Conservation (phyloP, 37 sponge, comb jelly and placozoan species). For the Bolinopsis microptera region DNA sequence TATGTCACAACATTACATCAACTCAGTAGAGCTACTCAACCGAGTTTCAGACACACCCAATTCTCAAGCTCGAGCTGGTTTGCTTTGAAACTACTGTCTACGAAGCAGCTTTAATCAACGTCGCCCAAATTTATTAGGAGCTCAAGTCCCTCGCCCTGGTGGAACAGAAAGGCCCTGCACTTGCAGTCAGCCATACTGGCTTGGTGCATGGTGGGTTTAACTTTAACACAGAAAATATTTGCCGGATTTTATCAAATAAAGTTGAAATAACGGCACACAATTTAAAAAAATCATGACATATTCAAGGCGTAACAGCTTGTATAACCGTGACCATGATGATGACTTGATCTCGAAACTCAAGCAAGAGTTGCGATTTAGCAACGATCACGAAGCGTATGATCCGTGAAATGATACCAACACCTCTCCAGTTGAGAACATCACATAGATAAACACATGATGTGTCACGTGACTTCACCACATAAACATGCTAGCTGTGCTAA, state of each 20-base stretch:
- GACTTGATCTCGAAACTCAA: not conserved
- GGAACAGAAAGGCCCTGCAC: not conserved
- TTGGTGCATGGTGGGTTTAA: not conserved
- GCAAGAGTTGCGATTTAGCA: not conserved
- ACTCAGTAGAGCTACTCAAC: not conserved
- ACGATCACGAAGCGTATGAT: not conserved
- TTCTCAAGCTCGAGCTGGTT: not conserved
- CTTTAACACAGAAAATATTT: not conserved
- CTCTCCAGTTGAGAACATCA: not conserved
- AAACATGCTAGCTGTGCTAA: constrained; percentile 64
- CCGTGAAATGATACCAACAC: not conserved
- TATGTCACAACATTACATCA: not conserved
- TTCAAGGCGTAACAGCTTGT: not conserved
- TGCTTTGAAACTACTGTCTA: not conserved
- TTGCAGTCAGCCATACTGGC: not conserved
- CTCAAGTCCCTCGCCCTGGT: not conserved
- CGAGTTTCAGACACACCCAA: not conserved
- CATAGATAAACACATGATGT: not conserved
- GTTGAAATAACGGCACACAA: not conserved
- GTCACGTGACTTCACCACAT: constrained; percentile 16
- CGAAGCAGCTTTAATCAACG: too few relatives aligned
- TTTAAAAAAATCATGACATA: not conserved
- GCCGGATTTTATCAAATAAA: not conserved
- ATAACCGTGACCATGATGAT: not conserved
- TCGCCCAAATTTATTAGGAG: not conserved